Evolutionary conservation across 2,888 invertebrate genomes (phyloP), one percentile per base, ranked within the genome.

Genomic region (Linnaemya vulpina): DNA sequence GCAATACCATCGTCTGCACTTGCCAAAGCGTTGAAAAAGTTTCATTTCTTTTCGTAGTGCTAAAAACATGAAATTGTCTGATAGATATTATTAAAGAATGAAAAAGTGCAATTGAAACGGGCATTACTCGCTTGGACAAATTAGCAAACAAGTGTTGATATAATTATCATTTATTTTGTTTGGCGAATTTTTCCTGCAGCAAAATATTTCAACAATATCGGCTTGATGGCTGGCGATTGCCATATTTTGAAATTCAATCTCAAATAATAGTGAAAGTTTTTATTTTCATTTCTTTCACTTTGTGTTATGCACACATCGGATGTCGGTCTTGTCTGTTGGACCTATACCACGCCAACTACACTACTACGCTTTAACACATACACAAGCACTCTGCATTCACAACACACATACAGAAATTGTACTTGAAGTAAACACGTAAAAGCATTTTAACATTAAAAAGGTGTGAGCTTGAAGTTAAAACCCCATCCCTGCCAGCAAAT

Each of bases 201-300:
- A 30, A 30, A 30, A 30, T 30, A 40, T 15, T 22, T 30, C 17
- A 25, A 5, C 60, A 60, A 15, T 60, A 51, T 4, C 46, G 58
- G 55, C 49, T 49, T 60, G n/a, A 51, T 46, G 62, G 13, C 75
- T 53, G 70, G 76, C 73, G 60, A 67, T 75, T 79, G 74, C 65
- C 65, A 67, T 75, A 70, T 80, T 75, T 85, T 82, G 65, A 79
- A 78, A 82, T 74, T 65, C 40, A 82, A 75, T 75, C 82, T 85
- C 78, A 82, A 82, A 53, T 79, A 85, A 85, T 82, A 85, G 85
- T 85, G 85, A 85, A 85, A 85, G 85, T 85, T 85, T 78, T 73
- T 65, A 51, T 65, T 81, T 80, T 68, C 60, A 43, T 49, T 74
- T 74, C 53, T 78, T 55, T 62, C 40, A 49, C 49, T 46, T 68